Evolutionary conservation across 92 coral and sea anemone species (phyloP).

Genomic region (Phymanthus crucifer): DNA sequence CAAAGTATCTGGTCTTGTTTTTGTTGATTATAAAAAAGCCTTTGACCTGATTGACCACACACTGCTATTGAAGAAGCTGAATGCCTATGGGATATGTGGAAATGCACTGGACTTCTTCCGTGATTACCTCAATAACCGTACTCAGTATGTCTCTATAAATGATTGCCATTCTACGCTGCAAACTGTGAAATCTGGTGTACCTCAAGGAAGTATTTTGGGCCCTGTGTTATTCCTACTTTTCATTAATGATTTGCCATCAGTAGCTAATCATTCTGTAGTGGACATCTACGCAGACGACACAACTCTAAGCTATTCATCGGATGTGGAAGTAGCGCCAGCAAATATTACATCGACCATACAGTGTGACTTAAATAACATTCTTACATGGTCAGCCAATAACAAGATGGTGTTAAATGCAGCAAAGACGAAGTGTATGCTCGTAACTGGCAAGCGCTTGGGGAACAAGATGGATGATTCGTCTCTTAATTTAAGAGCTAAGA

Average conservation of each 20-base stretch:
- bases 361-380: too few relatives aligned
- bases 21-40: constrained; percentile 27
- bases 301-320: not conserved
- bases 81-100: not conserved
- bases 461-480: too few relatives aligned
- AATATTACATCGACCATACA: too few relatives aligned
- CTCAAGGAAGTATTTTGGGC: not conserved
- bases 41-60: constrained; percentile 27
- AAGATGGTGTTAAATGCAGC: too few relatives aligned
- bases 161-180: not conserved
- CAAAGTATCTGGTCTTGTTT: constrained; percentile 21
- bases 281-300: constrained; percentile 8
- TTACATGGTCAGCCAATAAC: too few relatives aligned
- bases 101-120: not conserved
- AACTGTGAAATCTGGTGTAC: not conserved
- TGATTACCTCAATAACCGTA: not conserved
- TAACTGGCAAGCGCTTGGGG: too few relatives aligned
- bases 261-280: not conserved
- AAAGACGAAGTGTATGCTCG: too few relatives aligned
- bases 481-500: too few relatives aligned
- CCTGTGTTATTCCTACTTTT: not conserved
- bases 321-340: too few relatives aligned
- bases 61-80: constrained; percentile 15
- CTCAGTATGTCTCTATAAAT: not conserved
- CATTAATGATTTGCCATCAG: constrained; percentile 14